These are phyloP conservation scores for Oreochromis niloticus DNA, from an alignment of 2,113 vertebrate species.

Conservation along the genomic window DNA sequence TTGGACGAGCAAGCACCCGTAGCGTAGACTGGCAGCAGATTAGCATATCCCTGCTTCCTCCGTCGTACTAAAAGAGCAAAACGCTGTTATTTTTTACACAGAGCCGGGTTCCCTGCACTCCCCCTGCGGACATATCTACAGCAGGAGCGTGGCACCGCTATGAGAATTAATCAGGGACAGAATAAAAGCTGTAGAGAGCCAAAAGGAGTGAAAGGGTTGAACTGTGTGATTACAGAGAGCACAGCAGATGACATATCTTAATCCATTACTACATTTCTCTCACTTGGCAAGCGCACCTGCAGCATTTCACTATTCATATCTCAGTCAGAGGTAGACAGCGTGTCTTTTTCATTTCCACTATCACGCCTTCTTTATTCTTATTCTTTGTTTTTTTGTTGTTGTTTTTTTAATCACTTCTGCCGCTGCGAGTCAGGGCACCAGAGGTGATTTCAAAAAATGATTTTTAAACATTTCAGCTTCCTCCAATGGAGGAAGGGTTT, in stretches of 20 bases:
- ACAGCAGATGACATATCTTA: slow-evolving; percentile 28
- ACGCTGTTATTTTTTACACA: neutral
- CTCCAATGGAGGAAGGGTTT: slow-evolving; percentile 64
- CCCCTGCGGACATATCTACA: neutral
- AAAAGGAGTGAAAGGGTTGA: neutral
- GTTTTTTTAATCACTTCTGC: slow-evolving; percentile 9
- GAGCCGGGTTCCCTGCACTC: neutral
- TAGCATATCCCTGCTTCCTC: neutral
- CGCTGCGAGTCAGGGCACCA: slow-evolving; percentile 11
- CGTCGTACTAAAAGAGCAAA: neutral
- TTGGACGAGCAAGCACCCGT: slow-evolving; percentile 3
- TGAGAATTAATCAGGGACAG: slow-evolving; percentile 4
- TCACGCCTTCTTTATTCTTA: neutral
- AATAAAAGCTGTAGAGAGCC: neutral
- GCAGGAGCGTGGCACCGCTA: neutral
- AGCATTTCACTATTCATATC: slow-evolving; percentile 35
- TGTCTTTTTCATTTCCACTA: slow-evolving; percentile 25
- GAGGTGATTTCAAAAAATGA: slow-evolving; percentile 1
- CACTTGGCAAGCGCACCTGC: neutral
- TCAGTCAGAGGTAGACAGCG: neutral
- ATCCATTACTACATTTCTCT: slow-evolving; percentile 40
- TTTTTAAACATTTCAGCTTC: slow-evolving; percentile 50
- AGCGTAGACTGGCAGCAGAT: slow-evolving; percentile 30
- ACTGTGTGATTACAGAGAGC: slow-evolving; percentile 3
- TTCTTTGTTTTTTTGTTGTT: neutral